Percentiles rank a stretch among this genome's conserved stretches.
Evolutionary conservation across 1,140 invertebrate genomes (phyloP).

Genomic region (Pogonomyrmex barbatus): DNA sequence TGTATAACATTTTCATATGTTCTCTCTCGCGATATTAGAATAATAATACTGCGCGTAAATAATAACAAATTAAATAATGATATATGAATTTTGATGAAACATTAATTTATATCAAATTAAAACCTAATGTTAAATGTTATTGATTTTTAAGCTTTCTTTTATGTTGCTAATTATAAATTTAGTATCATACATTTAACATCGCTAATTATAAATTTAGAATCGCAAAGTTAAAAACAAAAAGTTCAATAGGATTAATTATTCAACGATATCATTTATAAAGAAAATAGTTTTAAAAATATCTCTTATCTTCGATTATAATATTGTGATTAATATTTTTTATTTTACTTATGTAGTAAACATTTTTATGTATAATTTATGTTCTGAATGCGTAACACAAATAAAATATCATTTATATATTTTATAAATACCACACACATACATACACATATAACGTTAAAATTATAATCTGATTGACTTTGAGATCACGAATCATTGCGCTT

Average conservation of each 20-base stretch:
- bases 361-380: background rate
- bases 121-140: background rate
- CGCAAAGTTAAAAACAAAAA: background rate
- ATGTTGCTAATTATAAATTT: background rate
- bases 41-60: background rate
- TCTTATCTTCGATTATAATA: background rate
- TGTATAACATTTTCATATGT: conserved; percentile 43
- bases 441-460: background rate
- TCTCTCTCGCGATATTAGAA: background rate
- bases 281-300: background rate
- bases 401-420: background rate
- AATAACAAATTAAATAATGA: background rate
- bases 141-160: background rate
- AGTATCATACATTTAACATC: background rate
- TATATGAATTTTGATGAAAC: background rate
- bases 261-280: background rate
- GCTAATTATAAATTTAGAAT: background rate
- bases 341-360: background rate
- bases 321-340: background rate
- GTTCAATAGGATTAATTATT: background rate
- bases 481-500: background rate
- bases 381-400: background rate
- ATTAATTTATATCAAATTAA: background rate
- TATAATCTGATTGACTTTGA: background rate
- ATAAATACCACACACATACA: background rate